Evolutionary conservation across 2,888 invertebrate species (phyloP), one percentile per base, ranked within the genome.

Genomic region (Acleris literana): DNA sequence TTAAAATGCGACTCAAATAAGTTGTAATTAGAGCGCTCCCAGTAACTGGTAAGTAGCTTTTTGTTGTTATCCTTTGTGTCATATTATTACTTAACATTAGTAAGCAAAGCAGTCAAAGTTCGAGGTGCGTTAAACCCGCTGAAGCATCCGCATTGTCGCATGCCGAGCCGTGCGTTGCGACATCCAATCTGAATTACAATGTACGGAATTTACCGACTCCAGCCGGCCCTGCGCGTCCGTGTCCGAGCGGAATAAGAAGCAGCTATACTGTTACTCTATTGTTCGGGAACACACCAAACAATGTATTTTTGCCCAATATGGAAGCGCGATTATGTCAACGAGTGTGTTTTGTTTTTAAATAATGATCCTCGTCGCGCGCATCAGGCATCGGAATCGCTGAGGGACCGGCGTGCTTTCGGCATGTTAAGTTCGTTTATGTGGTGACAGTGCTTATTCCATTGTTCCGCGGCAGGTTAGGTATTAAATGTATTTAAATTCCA

Each of bases 211-310:
- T 82, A 87, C 87, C 85, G 86, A 83, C 83, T 82, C 82, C 80
- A 81, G 81, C 78, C 82, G 77, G 77, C 79, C 77, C 79, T 74
- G 76, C 74, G 83, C 78, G 87, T 87, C 85, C 86, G 86, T 86
- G 86, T 89, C 88, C 90, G 89, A 84, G 81, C 88, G 88, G 91
- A 91, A 91, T 92, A 90, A 90, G 90, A 92, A 92, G 77, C 86
- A 90, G 88, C 76, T 84, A 81, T 90, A 91, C 90, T 86, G 91
- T 91, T 90, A 83, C 82, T 85, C 88, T 86, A 90, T 91, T 91
- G 90, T 92, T 86, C 83, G 77, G 77, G 81, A 80, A 89, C 86
- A 86, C 84, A 86, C 85, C 78, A 79, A 88, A 90, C 90, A 89
- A 87, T 90, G 91, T 91, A 85, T 89, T 89, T 90, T 88, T 79